phyloP scores from a whole-genome alignment of 2,113 vertebrate genomes.

The Sceloporus undulatus region DNA sequence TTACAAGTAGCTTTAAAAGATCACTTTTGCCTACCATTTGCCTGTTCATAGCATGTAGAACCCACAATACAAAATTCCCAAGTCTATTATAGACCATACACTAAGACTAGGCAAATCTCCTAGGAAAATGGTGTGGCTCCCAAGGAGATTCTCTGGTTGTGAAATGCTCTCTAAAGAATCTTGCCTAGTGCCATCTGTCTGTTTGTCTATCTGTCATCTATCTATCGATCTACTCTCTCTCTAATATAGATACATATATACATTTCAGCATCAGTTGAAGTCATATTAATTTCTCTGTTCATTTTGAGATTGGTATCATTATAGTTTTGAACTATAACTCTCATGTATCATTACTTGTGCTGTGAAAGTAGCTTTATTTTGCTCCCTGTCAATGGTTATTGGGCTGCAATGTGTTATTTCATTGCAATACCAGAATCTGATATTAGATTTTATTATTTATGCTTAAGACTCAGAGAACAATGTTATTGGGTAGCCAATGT shows the following conservation, averaged over 20 bases:
- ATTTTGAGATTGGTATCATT: background rate
- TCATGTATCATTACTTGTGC: background rate
- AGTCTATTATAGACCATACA: background rate
- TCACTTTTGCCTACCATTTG: no score
- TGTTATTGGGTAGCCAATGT: background rate
- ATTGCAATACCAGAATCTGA: background rate
- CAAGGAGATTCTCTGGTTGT: no score
- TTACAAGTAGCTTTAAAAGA: no score
- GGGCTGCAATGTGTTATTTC: background rate
- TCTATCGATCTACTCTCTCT: no score
- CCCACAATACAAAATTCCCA: no score
- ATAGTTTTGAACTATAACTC: background rate
- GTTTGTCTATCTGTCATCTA: no score
- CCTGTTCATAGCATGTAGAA: no score
- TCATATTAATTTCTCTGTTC: background rate
- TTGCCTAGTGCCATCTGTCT: no score
- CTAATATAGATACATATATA: no score
- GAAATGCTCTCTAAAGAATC: background rate
- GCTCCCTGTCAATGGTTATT: background rate
- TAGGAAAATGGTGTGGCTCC: no score
- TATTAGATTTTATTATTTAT: background rate
- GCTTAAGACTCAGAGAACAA: background rate
- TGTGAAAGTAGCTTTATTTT: background rate
- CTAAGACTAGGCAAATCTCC: background rate
- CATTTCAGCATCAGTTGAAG: background rate